Evolutionary conservation across 2,888 invertebrate species (phyloP), one percentile per base, ranked within the genome.

Genomic region (Neoitamus cyanurus): DNA sequence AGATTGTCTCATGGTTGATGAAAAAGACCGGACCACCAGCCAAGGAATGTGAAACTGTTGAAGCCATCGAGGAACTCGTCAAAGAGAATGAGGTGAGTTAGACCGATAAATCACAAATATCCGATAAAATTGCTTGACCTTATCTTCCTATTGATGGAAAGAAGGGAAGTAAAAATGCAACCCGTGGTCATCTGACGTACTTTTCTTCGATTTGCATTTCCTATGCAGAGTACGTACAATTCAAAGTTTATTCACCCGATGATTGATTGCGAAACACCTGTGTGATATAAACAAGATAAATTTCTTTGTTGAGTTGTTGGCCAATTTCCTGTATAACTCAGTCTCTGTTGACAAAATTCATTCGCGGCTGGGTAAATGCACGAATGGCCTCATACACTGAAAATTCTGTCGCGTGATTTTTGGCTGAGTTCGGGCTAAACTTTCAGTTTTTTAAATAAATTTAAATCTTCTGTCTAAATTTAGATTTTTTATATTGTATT

Each of bases 21-120:
- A 99, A 99, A 93, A 99, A 99, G 94, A 97, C 98, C 89, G 99
- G 99, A 83, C 98, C 99, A 82, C 95, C 98, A 85, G 98, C 98
- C n/a, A 93, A 94, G 88, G 94, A 95, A 86, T 92, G 99, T 58
- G 91, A 93, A 42, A 93, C 95, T 6, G 95, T 95, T 2, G 97
- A 97, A 84, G 96, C 96, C 87, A 95, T 96, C 84, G 97, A 97
- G 90, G 93, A 94, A 87, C 95, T 99, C 89, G 94, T 96, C 84
- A 96, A 95, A 48, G 94, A 94, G 34, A 94, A 94, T 87, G 89
- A 90, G 84, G 89, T 89, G 80, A 58, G 58, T 15, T 20, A 58
- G 5, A 58, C 20, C 6, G 2, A 2, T 20, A 58, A 73, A 9
- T 1, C 2, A 4, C 34, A 36, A 73, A 11, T 20, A 73, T 73